Conservation (phyloP, 2,888 invertebrate species). For the Caenorhabditis macrosperma region DNA sequence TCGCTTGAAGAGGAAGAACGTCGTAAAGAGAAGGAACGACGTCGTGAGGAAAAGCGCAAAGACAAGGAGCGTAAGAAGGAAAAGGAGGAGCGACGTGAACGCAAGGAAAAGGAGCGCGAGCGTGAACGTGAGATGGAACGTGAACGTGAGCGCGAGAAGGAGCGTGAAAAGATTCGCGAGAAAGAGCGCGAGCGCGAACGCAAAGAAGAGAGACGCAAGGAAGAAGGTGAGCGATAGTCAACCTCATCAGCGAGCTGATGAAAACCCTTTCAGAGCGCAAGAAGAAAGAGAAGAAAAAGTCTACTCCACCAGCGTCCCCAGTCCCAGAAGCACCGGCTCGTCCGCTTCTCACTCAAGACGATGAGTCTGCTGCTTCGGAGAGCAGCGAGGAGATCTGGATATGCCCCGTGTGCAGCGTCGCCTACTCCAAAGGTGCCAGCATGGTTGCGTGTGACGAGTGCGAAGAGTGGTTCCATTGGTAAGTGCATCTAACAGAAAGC, state of each 20-base stretch:
- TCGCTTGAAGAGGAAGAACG: conserved; percentile 27
- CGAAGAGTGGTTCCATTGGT: conserved; percentile 79
- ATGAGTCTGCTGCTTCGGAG: conserved; percentile 24
- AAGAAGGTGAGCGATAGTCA: conserved; percentile 40
- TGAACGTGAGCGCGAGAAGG: conserved; percentile 27
- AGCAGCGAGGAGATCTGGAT: conserved; percentile 73
- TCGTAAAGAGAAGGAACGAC: conserved; percentile 24
- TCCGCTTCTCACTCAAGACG: conserved; percentile 20
- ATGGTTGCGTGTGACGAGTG: conserved; percentile 79
- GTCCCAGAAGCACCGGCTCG: neutral
- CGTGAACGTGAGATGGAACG: conserved; percentile 48
- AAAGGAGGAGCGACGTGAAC: conserved; percentile 42
- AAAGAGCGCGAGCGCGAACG: conserved; percentile 56
- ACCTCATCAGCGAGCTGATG: too few species aligned
- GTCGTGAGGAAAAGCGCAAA: conserved; percentile 29
- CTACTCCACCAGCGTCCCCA: neutral
- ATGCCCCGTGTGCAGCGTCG: conserved; percentile 77
- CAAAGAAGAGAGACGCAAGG: conserved; percentile 35
- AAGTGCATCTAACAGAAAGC: conserved; percentile 8
- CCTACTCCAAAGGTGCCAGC: conserved; percentile 76
- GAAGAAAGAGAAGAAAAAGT: conserved; percentile 26
- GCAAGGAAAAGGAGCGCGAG: conserved; percentile 40
- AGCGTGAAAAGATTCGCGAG: conserved; percentile 21
- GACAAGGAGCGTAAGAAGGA: conserved; percentile 44
- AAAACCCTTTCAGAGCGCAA: conserved; percentile 30